Evolutionary conservation across 2,797 vertebrate species (phyloP).

Genomic region (Antrozous pallidus): DNA sequence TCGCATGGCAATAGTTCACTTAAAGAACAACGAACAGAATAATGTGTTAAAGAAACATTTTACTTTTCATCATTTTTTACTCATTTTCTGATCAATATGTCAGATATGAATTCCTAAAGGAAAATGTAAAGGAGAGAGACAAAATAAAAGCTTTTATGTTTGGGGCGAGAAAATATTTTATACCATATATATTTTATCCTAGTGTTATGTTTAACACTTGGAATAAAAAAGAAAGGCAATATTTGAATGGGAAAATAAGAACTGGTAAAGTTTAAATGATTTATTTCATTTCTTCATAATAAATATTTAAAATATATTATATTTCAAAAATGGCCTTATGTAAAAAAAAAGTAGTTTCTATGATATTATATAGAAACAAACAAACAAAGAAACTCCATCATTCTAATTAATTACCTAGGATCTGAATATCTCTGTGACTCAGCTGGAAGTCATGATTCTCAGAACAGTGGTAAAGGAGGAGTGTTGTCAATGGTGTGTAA

Average conservation of each 20-base stretch:
- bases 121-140: not conserved
- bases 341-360: constrained; percentile 1
- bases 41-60: constrained; percentile 29
- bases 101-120: constrained; percentile 18
- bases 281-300: not conserved
- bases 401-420: not conserved
- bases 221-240: constrained; percentile 15
- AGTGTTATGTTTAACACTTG: not conserved
- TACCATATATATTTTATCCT: not conserved
- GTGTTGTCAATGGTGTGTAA: not conserved
- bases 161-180: not conserved
- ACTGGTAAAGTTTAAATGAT: not conserved
- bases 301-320: not conserved
- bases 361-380: not conserved
- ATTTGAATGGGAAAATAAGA: not conserved
- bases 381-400: not conserved
- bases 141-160: constrained; percentile 19
- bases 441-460: not conserved
- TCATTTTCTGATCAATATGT: constrained; percentile 41
- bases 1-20: constrained; percentile 48
- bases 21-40: constrained; percentile 44
- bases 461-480: not conserved
- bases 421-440: not conserved
- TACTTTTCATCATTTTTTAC: constrained; percentile 46
- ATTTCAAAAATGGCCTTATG: not conserved